Conservation (phyloP, 2,888 invertebrate species). For the Dicycla oo region DNA sequence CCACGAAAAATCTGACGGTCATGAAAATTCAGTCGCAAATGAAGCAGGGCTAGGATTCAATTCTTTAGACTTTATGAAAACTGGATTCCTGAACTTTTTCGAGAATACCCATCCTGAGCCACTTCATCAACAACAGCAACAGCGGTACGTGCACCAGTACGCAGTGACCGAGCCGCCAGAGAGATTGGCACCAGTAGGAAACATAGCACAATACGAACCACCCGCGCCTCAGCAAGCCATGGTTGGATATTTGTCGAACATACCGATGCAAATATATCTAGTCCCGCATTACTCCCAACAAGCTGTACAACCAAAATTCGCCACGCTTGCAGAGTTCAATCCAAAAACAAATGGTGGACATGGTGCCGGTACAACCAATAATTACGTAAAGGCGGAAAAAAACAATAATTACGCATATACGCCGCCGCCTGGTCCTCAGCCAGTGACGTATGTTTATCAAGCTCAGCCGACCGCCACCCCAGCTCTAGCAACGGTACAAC, state of each 20-base stretch:
- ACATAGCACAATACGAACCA: slow-evolving; percentile 72
- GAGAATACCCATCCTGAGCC: slow-evolving; percentile 69
- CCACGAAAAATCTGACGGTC: slow-evolving; percentile 72
- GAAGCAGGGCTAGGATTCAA: slow-evolving; percentile 66
- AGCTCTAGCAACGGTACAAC: slow-evolving; percentile 75
- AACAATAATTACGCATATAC: too few species aligned
- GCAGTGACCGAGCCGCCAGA: slow-evolving; percentile 85
- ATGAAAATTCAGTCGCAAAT: slow-evolving; percentile 65
- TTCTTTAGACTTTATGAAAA: slow-evolving; percentile 81
- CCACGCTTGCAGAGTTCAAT: slow-evolving; percentile 64
- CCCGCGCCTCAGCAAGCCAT: slow-evolving; percentile 78
- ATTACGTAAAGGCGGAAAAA: slow-evolving; percentile 81
- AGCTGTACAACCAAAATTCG: slow-evolving; percentile 68
- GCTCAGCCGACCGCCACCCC: slow-evolving; percentile 77
- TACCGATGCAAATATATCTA: slow-evolving; percentile 87
- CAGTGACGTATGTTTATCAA: slow-evolving; percentile 78
- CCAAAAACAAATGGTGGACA: slow-evolving; percentile 36
- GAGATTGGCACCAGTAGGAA: slow-evolving; percentile 58
- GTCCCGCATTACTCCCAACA: slow-evolving; percentile 83
- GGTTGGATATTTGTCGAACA: slow-evolving; percentile 85
- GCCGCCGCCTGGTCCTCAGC: slow-evolving; percentile 68
- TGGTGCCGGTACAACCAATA: slow-evolving; percentile 57
- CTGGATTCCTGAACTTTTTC: slow-evolving; percentile 78
- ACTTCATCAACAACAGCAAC: slow-evolving; percentile 70
- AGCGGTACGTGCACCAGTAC: slow-evolving; percentile 84